Conservation (phyloP, 1,140 invertebrate genomes). For the Eumaeus atala region DNA sequence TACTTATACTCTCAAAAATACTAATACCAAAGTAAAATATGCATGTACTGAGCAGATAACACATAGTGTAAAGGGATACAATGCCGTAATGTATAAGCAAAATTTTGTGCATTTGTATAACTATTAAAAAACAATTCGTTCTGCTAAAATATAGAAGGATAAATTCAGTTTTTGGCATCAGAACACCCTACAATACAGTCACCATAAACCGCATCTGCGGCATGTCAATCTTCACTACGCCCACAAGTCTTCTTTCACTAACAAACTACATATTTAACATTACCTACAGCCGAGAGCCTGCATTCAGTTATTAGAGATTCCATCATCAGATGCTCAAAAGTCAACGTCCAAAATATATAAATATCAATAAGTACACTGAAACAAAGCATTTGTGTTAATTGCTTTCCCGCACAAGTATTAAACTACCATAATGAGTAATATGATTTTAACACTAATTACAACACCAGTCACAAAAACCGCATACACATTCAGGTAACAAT, state of each 20-base stretch:
- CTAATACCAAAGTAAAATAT: constrained; percentile 2
- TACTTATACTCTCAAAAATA: constrained; percentile 1
- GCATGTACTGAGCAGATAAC: neutral
- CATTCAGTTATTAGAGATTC: constrained; percentile 28
- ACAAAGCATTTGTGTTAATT: constrained; percentile 9
- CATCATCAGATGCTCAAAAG: constrained; percentile 24
- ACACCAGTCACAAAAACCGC: neutral
- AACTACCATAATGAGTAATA: constrained; percentile 9
- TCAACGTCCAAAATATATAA: constrained; percentile 15
- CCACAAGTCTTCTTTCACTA: constrained; percentile 8
- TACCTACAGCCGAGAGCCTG: constrained; percentile 13
- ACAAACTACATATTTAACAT: constrained; percentile 15
- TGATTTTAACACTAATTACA: neutral
- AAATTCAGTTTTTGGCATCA: constrained; percentile 25
- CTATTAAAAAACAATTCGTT: neutral
- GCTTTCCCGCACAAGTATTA: neutral
- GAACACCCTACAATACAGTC: constrained; percentile 29
- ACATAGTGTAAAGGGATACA: neutral
- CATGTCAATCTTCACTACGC: constrained; percentile 9
- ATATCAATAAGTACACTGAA: constrained; percentile 25
- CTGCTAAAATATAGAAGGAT: constrained; percentile 2
- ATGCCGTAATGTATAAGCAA: neutral
- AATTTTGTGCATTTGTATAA: constrained; percentile 8
- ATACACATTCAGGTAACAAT: constrained; percentile 4
- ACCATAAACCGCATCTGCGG: constrained; percentile 19